Base-by-base conservation (phyloP, 1,140 invertebrate genomes). In the Drosophila dunni region DNA sequence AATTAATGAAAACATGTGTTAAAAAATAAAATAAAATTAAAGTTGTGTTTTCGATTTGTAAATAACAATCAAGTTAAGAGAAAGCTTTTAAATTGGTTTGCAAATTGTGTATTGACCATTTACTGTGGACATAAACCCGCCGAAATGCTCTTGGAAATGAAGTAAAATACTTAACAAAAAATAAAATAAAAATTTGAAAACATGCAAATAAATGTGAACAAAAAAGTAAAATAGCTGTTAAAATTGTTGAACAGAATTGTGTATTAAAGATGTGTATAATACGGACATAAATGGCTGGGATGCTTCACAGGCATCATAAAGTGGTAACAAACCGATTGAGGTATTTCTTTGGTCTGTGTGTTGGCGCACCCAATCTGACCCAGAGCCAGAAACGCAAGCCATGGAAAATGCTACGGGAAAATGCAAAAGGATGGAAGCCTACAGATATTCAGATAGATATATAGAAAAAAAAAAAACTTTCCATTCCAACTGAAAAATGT, bases 401-500 rank as follows among this genome's bases (percentile, higher is more conserved):
- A 10, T 33, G 17, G 29, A n/a, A 33, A 56, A 20, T 60, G 78
- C 33, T 29, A 29, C 24, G 24, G 24, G 24, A 29, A 29, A 29
- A 79, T 34, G 48, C 57, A 56, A 15, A 50, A 69, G 48, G 56
- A 38, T 9, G 40, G 13, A n/a, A 68, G 65, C 40, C 54, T 44
- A 65, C 53, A 70, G 68, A 51, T 68, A 60, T 44, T 61, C 53
- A 70, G 68, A 51, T 61, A 60, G 65, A 60, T 51, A 51, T 48
- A 71, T 57, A 71, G 56, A 80, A 20, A 20, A 20, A 80, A 20
- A 20, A 20, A 20, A 20, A 88, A 88, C 84, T 89, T 89, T 89
- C 84, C 81, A 84, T 90, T 84, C 78, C 73, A 50, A 81, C 82
- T 86, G 83, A 86, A 86, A 86, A 86, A 86, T 86, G 84, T 86